Base-by-base conservation (phyloP, 2,888 invertebrate genomes). In the Spatulosminthurus flaviceps region DNA sequence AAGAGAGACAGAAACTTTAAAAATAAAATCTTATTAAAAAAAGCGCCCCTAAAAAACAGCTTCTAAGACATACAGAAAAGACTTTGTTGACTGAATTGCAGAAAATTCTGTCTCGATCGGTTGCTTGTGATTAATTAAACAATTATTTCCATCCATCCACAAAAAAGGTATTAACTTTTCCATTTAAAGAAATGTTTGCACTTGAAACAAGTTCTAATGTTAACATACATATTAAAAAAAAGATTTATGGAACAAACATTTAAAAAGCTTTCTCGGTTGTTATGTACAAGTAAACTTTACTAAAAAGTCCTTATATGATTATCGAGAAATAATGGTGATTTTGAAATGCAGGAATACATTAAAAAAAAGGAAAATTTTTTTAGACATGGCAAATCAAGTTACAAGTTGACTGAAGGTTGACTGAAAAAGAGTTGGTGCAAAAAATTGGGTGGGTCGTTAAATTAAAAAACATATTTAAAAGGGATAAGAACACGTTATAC, bases 71-170 rank as follows among this genome's bases (percentile, higher is more conserved):
- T 51, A 51, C 51, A 51, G 51, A 51, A 51, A 51, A 51, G 51
- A 51, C 51, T 51, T 51, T 51, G 51, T 51, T 51, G 51, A 51
- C 51, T 51, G 51, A 51, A 51, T 51, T 51, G 51, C 51, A 51
- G 16, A 51, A 34, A 51, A 51, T 51, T 51, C 51, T 51, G 51
- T 51, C 51, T 51, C 51, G 51, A 51, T 51, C 51, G 51, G 51
- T 51, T 51, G 51, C 51, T 51, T 51, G 51, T 51, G 51, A 51
- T 51, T 51, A 19, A 51, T 51, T 51, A 51, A n/a, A 51, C 19
- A 51, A 51, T 51, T 51, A 51, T 51, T 51, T 51, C 51, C 51
- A 51, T 51, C 51, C 51, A 51, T 51, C 51, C 51, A 51, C n/a
- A 51, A 51, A 34, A 51, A 51, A 51, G 51, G 51, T 51, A 51